A percentile compares a stretch with the other conserved stretches of the same genome.
These are phyloP conservation scores for Chloropsis cyanopogon DNA, from an alignment of 2,113 vertebrate genomes.

Conservation along the genomic window DNA sequence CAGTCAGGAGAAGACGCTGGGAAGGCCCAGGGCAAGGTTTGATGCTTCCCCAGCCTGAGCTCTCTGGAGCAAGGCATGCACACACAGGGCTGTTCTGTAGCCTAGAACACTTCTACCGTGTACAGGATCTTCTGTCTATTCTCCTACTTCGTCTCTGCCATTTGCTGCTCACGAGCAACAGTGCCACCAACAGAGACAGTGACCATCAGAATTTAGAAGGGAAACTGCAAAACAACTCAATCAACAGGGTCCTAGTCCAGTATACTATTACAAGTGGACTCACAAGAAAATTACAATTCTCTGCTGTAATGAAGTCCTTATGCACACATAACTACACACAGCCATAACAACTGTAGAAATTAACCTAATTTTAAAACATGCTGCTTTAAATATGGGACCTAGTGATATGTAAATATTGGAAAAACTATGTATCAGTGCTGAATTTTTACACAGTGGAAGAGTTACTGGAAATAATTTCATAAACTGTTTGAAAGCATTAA, in stretches of 20 bases:
- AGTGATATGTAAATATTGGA: background rate
- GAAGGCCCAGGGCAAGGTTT: background rate
- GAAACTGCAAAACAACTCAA: background rate
- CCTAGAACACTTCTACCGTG: background rate
- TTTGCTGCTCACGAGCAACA: background rate
- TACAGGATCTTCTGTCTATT: background rate
- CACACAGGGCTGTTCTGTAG: background rate
- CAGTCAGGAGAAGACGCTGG: background rate
- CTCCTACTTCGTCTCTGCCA: background rate
- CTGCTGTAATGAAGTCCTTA: background rate
- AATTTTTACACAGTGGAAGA: background rate
- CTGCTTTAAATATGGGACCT: background rate
- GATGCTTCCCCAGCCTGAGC: background rate
- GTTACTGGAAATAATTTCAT: background rate
- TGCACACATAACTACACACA: background rate
- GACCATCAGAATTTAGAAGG: background rate
- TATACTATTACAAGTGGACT: background rate
- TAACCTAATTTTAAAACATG: background rate
- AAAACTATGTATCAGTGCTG: background rate
- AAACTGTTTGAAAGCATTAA: background rate
- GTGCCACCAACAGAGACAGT: background rate
- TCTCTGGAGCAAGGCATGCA: background rate
- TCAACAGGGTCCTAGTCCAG: background rate
- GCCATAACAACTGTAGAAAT: background rate
- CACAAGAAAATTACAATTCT: background rate